These are phyloP conservation scores for Poeciliopsis infans DNA, from an alignment of 2,797 vertebrate genomes.

Conservation along the genomic window DNA sequence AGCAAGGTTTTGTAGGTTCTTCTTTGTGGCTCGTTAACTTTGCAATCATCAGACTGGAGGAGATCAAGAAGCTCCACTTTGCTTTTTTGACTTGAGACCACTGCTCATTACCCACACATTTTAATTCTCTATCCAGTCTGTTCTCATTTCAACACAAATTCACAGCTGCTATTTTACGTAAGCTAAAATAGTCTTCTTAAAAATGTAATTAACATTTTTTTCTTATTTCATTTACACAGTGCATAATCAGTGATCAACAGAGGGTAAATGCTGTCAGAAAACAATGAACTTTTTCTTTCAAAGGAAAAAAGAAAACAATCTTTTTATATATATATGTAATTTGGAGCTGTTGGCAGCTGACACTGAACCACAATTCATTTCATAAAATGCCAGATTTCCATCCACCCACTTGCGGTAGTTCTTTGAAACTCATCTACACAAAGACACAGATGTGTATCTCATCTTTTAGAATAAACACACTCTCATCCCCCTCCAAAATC, in stretches of 20 bases:
- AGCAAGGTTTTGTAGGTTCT: slow-evolving; percentile 48
- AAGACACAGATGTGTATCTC: slow-evolving; percentile 39
- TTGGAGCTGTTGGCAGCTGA: slow-evolving; percentile 50
- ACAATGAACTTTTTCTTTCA: slow-evolving; percentile 16
- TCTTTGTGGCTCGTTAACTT: slow-evolving; percentile 71
- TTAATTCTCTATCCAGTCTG: slow-evolving; percentile 40
- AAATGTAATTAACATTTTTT: slow-evolving; percentile 41
- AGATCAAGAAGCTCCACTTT: slow-evolving; percentile 75
- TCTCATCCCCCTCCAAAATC: slow-evolving; percentile 50
- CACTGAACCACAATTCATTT: slow-evolving; percentile 46
- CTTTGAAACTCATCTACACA: slow-evolving; percentile 44
- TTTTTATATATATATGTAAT: slow-evolving; percentile 26
- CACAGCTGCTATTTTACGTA: slow-evolving; percentile 11
- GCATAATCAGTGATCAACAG: slow-evolving; percentile 33
- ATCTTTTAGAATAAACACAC: slow-evolving; percentile 52
- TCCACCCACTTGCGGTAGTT: slow-evolving; percentile 54
- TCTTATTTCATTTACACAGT: slow-evolving; percentile 27
- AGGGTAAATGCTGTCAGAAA: slow-evolving; percentile 41
- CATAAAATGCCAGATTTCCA: slow-evolving; percentile 55
- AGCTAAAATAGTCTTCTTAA: slow-evolving; percentile 19
- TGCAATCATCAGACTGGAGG: slow-evolving; percentile 67
- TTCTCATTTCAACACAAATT: slow-evolving; percentile 12
- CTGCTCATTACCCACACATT: slow-evolving; percentile 66
- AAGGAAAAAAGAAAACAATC: slow-evolving; percentile 18
- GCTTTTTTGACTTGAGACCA: slow-evolving; percentile 64